Conservation (phyloP, 2,797 vertebrate species). For the Mormyrus proboscirostris region DNA sequence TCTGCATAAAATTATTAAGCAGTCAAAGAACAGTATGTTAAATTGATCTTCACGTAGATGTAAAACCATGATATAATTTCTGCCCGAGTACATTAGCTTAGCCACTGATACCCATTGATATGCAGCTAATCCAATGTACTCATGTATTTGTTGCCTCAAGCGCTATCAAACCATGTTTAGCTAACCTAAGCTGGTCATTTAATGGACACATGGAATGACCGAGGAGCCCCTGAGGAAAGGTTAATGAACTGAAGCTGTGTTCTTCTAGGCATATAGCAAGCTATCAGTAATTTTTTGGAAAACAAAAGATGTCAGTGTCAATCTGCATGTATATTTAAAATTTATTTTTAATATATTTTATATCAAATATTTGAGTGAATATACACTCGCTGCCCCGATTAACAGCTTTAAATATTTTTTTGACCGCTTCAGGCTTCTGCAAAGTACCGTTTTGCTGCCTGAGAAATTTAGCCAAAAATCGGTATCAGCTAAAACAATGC, state of each 20-base stretch:
- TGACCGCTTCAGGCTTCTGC: not conserved
- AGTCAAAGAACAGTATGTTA: not conserved
- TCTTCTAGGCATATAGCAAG: not conserved
- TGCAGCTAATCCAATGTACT: not conserved
- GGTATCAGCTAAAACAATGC: not conserved
- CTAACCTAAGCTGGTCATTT: not conserved
- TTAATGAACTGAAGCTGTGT: not conserved
- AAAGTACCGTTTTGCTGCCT: not conserved
- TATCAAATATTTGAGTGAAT: not conserved
- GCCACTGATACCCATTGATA: not conserved
- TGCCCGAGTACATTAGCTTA: not conserved
- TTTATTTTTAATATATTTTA: not conserved
- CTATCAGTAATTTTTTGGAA: not conserved
- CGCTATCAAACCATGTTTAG: not conserved
- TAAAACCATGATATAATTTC: not conserved
- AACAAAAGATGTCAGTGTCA: not conserved
- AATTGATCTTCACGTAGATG: not conserved
- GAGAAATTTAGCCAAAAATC: not conserved
- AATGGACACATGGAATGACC: not conserved
- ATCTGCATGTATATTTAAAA: not conserved
- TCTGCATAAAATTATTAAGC: not conserved
- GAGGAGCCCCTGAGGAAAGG: not conserved
- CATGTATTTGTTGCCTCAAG: not conserved
- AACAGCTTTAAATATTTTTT: not conserved
- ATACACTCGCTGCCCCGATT: not conserved